These are phyloP conservation scores for Hyles lineata DNA, from an alignment of 2,888 invertebrate genomes.

Conservation along the genomic window DNA sequence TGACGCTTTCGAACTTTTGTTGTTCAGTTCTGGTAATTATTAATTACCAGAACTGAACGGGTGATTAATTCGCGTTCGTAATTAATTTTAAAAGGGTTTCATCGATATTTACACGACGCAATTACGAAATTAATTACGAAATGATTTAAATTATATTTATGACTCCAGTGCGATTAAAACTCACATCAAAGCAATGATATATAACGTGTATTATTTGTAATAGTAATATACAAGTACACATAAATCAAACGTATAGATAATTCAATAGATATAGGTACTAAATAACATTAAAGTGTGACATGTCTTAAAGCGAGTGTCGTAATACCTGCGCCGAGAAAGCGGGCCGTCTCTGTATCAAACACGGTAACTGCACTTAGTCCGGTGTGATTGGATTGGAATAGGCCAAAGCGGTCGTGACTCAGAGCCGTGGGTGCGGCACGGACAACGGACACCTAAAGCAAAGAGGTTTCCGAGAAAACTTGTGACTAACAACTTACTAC, in stretches of 20 bases:
- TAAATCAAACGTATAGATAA: not conserved
- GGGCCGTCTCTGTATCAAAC: conserved; percentile 37
- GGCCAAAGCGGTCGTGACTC: conserved; percentile 52
- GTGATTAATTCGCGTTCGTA: conserved; percentile 42
- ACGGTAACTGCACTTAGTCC: conserved; percentile 42
- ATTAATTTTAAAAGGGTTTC: conserved; percentile 25
- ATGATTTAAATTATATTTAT: not conserved
- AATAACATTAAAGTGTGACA: conserved; percentile 15
- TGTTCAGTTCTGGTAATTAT: conserved; percentile 57
- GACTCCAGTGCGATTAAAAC: not conserved
- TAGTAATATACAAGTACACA: not conserved
- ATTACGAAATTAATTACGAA: conserved; percentile 4
- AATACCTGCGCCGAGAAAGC: conserved; percentile 46
- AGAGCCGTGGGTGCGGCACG: conserved; percentile 51
- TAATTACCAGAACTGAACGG: no score
- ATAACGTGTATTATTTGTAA: not conserved
- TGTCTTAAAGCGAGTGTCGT: conserved; percentile 35
- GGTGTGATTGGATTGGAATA: conserved; percentile 32
- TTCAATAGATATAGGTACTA: not conserved
- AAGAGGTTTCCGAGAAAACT: conserved; percentile 41
- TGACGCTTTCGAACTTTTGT: conserved; percentile 72
- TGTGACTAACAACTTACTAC: conserved; percentile 39
- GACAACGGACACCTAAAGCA: conserved; percentile 39
- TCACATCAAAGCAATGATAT: not conserved
- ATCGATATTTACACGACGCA: conserved; percentile 4